Evolutionary conservation across 2,888 invertebrate genomes (phyloP), one percentile per base, ranked within the genome.

Genomic region (Troides oblongomaculatus): DNA sequence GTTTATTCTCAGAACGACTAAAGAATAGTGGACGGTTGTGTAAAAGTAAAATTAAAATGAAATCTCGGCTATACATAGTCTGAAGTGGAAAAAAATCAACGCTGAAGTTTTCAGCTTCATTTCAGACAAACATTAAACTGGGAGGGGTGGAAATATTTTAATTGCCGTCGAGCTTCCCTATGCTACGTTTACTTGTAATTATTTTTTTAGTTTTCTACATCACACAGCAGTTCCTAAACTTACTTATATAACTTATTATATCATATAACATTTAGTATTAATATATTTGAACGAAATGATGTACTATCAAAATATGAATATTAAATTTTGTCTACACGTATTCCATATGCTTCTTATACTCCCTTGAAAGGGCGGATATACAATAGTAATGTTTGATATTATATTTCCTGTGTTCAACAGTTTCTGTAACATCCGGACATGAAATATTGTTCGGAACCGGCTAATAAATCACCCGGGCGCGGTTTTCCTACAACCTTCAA

Each of bases 401-500:
- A 62, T 58, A 58, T 66, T 56, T 61, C 66, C 66, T 56, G 53
- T 66, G 39, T 68, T 68, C 62, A 62, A 62, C 25, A 30, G 58
- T 62, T 62, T 58, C 67, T 46, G 46, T 62, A 57, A 62, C 67
- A 68, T 67, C 66, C 66, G 56, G 62, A n/a, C 58, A 57, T 62
- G 62, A 68, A 68, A 68, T 58, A 62, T 68, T 62, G 67, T 62
- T 58, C 43, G 67, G 62, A 30, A 58, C 8, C 57, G 62, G 46
- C 30, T 46, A 68, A 68, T 68, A 68, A 68, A 68, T 68, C 67
- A 68, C 67, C 46, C 57, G 25, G 14, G 62, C 46, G 62, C 62
- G 67, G 62, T 68, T 67, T 68, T 17, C 43, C 67, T 62, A 57
- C 62, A 68, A 58, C 67, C 67, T 68, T 62, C 62, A 62, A 62